Evolutionary conservation across 1,140 invertebrate genomes (phyloP), one percentile per base, ranked within the genome.

Genomic region (Diachasma alloeum): DNA sequence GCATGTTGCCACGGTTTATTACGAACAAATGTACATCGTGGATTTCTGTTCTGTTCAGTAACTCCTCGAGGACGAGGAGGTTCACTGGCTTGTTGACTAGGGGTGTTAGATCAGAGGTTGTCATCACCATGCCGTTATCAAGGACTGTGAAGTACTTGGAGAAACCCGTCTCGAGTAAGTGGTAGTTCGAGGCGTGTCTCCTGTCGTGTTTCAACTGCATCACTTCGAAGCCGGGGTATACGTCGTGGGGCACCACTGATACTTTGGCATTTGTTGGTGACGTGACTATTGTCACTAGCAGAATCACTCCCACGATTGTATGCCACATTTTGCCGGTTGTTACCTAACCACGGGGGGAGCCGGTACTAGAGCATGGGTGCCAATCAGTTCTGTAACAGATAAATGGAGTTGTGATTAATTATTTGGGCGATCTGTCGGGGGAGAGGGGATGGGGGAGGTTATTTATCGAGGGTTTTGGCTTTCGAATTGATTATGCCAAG

Each of bases 41-140:
- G 0, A 94, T 95, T 15, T 93, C 92, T 37, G 94, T 96, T 53
- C 91, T 91, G 83, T 96, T 96, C 0, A 93, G 92, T 8, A 93
- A 92, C 79, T 96, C 94, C 83, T 97, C 96, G 13, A 96, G 88
- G 0, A 97, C 93, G 9, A 96, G 91, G 17, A 97, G 90, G 81
- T 95, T 93, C 8, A 97, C 92, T 0, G 95, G 94, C 56, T 92
- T 91, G 84, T 96, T 93, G 31, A 96, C 91, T n/a, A 97, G 86
- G 4, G 95, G 94, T 24, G 92, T 92, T 4, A 97, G 90, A 80
- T 96, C 95, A 2, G 94, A 92, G 1, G 96, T 97, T 17, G 96
- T 97, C 96, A 97, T 97, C 9, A 97, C 92, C 56, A 97, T 92
- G 24, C 96, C 96, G 87, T 96, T 94, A 68, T 94, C 93, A n/a